phyloP scores from a whole-genome alignment of 2,113 vertebrate species.

The Fukomys damarensis region DNA sequence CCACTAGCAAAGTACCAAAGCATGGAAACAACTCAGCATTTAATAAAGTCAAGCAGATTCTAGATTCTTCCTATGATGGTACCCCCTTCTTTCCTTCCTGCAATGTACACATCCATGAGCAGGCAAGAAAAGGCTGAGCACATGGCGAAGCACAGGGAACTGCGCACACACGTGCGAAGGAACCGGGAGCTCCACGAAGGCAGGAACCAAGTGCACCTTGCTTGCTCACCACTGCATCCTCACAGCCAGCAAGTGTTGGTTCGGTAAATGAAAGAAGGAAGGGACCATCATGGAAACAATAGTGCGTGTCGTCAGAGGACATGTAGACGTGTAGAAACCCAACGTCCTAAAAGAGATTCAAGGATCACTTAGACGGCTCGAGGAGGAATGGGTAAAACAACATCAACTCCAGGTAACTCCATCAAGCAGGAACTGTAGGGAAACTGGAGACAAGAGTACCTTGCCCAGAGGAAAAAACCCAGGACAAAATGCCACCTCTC shows the following conservation, averaged over 20 bases:
- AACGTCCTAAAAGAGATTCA: not conserved
- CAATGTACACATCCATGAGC: rapidly evolving
- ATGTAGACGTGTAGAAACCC: not conserved
- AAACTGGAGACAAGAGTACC: not conserved
- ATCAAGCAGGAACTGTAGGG: not conserved
- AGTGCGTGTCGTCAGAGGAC: not conserved
- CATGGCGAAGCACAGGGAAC: not conserved
- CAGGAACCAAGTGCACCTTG: not conserved
- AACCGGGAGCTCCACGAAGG: not conserved
- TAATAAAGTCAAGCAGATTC: not conserved
- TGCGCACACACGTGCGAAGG: not conserved
- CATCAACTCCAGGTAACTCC: not conserved
- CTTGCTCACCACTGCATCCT: rapidly evolving
- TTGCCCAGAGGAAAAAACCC: not conserved
- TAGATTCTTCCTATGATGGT: not conserved
- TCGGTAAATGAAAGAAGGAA: not conserved
- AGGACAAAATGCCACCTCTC: not conserved
- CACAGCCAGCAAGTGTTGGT: not conserved
- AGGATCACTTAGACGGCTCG: not conserved
- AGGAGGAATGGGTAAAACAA: not conserved
- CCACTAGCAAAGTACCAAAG: not conserved
- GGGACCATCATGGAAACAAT: not conserved
- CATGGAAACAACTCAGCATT: not conserved
- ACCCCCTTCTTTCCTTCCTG: not conserved
- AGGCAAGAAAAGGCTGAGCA: not conserved